phyloP scores from a whole-genome alignment of 1,140 invertebrate species.

The Bradynema listronoti region DNA sequence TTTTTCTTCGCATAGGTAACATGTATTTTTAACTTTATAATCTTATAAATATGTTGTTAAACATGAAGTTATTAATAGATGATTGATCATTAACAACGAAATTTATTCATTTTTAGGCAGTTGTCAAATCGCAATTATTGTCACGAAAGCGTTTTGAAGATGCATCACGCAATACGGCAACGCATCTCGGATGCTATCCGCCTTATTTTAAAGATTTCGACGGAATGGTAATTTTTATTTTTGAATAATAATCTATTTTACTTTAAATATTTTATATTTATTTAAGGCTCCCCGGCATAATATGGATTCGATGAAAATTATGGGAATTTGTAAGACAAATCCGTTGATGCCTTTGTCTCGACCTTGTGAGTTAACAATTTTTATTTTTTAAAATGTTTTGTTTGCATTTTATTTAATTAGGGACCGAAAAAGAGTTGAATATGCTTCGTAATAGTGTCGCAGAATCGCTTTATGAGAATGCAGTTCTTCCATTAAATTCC shows the following conservation, averaged over 20 bases:
- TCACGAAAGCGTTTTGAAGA: slow-evolving; percentile 2
- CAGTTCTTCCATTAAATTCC: slow-evolving; percentile 12
- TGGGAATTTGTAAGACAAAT: slow-evolving; percentile 16
- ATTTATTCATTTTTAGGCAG: slow-evolving; percentile 1
- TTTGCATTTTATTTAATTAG: too few species aligned
- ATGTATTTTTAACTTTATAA: too few species aligned
- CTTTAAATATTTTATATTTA: slow-evolving; percentile 3
- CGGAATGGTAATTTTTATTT: slow-evolving; percentile 25
- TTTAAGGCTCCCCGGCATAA: slow-evolving; percentile 16
- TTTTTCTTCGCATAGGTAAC: too few species aligned
- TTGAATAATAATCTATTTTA: neutral
- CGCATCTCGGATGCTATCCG: slow-evolving; percentile 1
- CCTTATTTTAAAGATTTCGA: slow-evolving; percentile 30
- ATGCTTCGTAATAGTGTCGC: slow-evolving; percentile 13
- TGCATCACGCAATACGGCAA: neutral
- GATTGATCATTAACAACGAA: neutral
- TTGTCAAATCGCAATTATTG: neutral
- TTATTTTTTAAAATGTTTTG: too few species aligned
- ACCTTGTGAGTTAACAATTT: neutral
- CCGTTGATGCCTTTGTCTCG: slow-evolving; percentile 23
- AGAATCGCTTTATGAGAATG: slow-evolving; percentile 15
- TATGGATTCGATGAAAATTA: slow-evolving; percentile 13
- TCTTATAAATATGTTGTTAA: too few species aligned
- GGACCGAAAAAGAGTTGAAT: slow-evolving; percentile 19
- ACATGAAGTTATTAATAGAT: neutral